These are phyloP conservation scores for Brachymystax lenok DNA, from an alignment of 2,797 vertebrate genomes.

Conservation along the genomic window DNA sequence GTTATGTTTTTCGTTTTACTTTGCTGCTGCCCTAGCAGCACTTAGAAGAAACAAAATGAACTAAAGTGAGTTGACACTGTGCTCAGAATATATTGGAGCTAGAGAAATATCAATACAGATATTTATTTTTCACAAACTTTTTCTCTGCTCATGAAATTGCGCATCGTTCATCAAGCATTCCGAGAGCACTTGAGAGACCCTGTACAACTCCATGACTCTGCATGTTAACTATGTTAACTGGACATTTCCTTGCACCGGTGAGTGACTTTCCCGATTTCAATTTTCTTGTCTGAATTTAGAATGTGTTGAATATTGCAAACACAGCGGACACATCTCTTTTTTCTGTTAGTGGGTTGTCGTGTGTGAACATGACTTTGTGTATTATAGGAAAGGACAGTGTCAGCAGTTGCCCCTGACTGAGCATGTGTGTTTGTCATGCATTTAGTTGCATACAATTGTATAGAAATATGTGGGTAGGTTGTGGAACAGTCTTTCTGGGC, in stretches of 20 bases:
- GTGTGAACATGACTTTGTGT: not conserved
- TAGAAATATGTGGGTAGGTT: not conserved
- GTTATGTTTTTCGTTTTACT: not conserved
- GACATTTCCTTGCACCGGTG: constrained; percentile 12
- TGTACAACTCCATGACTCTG: not conserved
- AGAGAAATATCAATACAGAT: not conserved
- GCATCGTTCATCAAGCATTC: constrained; percentile 8
- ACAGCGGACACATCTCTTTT: not conserved
- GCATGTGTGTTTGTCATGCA: not conserved
- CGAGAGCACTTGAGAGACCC: constrained; percentile 2
- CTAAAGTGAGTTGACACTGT: constrained; percentile 12
- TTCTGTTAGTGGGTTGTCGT: not conserved
- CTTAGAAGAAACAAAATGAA: constrained; percentile 9
- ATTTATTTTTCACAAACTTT: not conserved
- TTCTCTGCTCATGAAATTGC: constrained; percentile 9
- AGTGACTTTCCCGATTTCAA: constrained; percentile 17
- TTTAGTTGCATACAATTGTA: not conserved
- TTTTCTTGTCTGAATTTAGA: not conserved
- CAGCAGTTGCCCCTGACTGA: not conserved
- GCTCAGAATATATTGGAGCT: constrained; percentile 24
- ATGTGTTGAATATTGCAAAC: not conserved
- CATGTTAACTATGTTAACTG: not conserved
- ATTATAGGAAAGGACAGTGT: not conserved
- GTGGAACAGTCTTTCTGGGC: not conserved
- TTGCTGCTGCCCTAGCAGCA: constrained; percentile 9